A percentile compares a stretch with the other conserved stretches of the same genome.
Conservation (phyloP, 2,797 vertebrate species). For the Poecilia picta region DNA sequence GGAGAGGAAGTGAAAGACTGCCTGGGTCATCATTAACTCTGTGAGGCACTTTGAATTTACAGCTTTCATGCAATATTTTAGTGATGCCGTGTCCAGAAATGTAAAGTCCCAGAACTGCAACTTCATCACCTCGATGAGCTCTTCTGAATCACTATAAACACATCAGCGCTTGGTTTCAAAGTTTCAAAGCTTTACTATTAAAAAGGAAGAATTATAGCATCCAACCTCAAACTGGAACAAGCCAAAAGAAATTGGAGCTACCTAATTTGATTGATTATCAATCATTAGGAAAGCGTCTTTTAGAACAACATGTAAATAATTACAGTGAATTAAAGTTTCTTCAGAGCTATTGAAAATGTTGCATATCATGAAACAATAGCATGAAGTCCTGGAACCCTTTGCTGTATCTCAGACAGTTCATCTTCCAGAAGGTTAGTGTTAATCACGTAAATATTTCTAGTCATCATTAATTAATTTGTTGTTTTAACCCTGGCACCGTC, state of each 20-base stretch:
- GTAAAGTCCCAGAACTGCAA: not conserved
- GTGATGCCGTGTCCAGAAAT: not conserved
- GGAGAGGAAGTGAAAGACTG: not conserved
- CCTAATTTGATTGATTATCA: not conserved
- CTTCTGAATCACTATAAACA: not conserved
- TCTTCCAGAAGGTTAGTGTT: not conserved
- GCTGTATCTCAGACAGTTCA: constrained; percentile 4
- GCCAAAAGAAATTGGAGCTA: not conserved
- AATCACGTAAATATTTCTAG: constrained; percentile 16
- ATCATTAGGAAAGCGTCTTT: constrained; percentile 2
- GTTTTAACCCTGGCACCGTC: constrained; percentile 19
- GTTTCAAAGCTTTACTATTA: not conserved
- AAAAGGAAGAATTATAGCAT: not conserved
- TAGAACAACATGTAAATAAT: not conserved
- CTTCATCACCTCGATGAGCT: not conserved
- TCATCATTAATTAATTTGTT: constrained; percentile 17
- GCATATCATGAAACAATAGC: not conserved
- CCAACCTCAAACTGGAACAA: not conserved
- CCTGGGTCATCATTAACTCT: not conserved
- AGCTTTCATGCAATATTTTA: not conserved
- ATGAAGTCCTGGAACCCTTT: not conserved
- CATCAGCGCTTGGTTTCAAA: not conserved
- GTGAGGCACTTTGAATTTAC: not conserved
- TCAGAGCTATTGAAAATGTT: not conserved
- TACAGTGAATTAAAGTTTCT: not conserved